Evolutionary conservation across 1,140 invertebrate genomes (phyloP).

Genomic region (Tribolium castaneum): DNA sequence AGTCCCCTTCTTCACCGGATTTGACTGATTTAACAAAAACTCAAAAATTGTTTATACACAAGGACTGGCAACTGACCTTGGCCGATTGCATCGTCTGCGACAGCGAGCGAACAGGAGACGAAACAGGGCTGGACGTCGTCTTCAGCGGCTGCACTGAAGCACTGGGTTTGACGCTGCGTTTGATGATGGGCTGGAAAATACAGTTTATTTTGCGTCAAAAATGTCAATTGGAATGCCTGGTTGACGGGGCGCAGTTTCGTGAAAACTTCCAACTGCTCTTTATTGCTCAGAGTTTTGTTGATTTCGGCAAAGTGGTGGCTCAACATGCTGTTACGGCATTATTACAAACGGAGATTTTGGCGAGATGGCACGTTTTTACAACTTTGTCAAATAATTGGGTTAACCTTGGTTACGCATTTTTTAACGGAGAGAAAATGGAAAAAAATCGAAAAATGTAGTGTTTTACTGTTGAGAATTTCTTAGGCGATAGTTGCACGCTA

Average conservation of each 20-base stretch:
- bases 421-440: no score
- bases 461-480: no score
- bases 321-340: slow-evolving; percentile 10
- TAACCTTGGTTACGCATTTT: no score
- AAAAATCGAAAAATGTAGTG: no score
- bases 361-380: not conserved
- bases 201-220: not conserved
- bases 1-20: not conserved
- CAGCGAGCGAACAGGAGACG: slow-evolving; percentile 2
- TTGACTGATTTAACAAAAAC: not conserved
- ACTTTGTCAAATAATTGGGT: no score
- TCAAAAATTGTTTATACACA: not conserved
- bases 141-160: not conserved
- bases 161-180: not conserved
- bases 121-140: not conserved
- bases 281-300: slow-evolving; percentile 4
- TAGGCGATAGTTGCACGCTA: no score
- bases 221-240: not conserved
- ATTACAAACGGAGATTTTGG: slow-evolving; percentile 17
- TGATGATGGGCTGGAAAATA: slow-evolving; percentile 1
- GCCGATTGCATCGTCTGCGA: slow-evolving; percentile 1
- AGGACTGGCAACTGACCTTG: not conserved
- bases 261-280: not conserved
- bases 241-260: slow-evolving; percentile 17
- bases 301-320: slow-evolving; percentile 7